These are phyloP conservation scores for Ibidorhyncha struthersii DNA, from an alignment of 2,113 vertebrate genomes.

Conservation along the genomic window DNA sequence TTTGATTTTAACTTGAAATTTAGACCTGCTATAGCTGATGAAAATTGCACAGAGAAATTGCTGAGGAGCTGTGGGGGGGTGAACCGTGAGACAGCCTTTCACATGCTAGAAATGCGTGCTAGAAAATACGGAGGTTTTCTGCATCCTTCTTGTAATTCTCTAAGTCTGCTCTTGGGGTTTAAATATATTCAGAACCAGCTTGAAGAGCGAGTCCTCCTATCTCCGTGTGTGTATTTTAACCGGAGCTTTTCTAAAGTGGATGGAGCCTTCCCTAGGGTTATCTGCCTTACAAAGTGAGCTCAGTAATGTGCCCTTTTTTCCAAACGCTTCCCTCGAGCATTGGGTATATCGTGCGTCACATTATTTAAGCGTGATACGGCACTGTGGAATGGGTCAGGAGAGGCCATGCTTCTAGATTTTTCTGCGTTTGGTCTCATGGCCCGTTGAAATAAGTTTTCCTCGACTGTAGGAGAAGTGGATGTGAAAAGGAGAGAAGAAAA, in stretches of 20 bases:
- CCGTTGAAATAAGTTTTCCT: neutral
- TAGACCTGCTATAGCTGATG: neutral
- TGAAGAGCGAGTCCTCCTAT: neutral
- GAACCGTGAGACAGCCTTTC: neutral
- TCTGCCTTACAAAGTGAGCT: neutral
- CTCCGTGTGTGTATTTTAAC: neutral
- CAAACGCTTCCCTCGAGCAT: fast-evolving
- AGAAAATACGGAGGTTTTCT: neutral
- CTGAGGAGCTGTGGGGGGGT: neutral
- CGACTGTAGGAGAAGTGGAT: neutral
- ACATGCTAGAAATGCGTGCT: neutral
- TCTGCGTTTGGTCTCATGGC: neutral
- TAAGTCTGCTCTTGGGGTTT: neutral
- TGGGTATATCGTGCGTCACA: fast-evolving
- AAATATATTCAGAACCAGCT: neutral
- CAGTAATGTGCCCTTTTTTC: neutral
- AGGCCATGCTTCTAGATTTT: neutral
- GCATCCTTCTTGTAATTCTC: neutral
- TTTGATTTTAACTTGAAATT: neutral
- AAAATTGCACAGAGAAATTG: neutral
- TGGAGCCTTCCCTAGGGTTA: neutral
- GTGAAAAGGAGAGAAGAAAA: neutral
- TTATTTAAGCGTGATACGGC: neutral
- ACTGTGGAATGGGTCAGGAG: neutral
- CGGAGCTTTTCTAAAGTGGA: neutral